A percentile compares a stretch with the other conserved stretches of the same genome.
Evolutionary conservation across 1,140 invertebrate genomes (phyloP).

Genomic region (Orius insidiosus): DNA sequence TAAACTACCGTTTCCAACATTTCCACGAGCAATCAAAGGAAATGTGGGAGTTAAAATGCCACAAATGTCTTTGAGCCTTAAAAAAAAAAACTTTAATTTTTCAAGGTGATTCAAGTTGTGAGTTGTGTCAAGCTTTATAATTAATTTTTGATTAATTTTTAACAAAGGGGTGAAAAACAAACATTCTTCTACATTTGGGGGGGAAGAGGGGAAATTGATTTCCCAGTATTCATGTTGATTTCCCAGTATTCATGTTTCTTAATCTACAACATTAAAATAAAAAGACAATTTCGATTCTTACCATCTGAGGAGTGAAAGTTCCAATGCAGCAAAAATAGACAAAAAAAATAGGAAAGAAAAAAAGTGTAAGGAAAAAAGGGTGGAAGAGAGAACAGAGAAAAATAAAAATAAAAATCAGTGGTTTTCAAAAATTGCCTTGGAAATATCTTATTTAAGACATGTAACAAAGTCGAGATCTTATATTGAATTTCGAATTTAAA

Average conservation of each 20-base stretch:
- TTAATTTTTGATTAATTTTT: neutral
- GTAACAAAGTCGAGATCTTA: constrained; percentile 2
- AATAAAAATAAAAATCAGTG: constrained; percentile 1
- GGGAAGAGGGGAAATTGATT: too few species aligned
- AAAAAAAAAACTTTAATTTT: neutral
- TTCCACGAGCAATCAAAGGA: too few species aligned
- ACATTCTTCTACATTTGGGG: constrained; percentile 10
- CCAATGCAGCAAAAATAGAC: constrained; percentile 9
- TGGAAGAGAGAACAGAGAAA: constrained; percentile 7
- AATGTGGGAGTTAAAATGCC: too few species aligned
- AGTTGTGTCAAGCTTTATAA: neutral
- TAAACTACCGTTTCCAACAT: too few species aligned
- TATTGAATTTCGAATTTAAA: constrained; percentile 1
- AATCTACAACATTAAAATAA: too few species aligned
- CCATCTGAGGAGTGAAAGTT: constrained; percentile 9
- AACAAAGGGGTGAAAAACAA: neutral
- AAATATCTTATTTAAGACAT: too few species aligned
- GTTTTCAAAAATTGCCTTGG: too few species aligned
- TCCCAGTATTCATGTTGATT: too few species aligned
- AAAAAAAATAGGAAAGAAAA: constrained; percentile 4
- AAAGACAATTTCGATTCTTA: constrained; percentile 14
- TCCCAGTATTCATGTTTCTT: too few species aligned
- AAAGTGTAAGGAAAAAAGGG: constrained; percentile 1
- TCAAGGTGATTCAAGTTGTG: too few species aligned
- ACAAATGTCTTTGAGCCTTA: neutral